phyloP scores from a whole-genome alignment of 2,113 vertebrate species.

The Caranx ignobilis region DNA sequence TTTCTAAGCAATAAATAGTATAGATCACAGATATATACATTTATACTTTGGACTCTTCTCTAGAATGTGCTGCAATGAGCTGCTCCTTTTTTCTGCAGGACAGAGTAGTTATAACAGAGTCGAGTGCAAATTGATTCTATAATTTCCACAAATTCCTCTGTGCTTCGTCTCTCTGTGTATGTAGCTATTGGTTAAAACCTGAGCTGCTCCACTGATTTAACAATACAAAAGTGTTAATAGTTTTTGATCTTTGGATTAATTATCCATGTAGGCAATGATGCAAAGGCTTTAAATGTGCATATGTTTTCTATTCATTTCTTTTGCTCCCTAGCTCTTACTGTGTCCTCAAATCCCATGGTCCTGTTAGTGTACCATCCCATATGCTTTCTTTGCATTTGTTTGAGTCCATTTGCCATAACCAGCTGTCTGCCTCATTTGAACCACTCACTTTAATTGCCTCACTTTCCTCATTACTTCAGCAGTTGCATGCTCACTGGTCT shows the following conservation, averaged over 20 bases:
- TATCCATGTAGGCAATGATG: not conserved
- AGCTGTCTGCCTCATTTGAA: slow-evolving; percentile 53
- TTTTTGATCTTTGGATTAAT: slow-evolving; percentile 18
- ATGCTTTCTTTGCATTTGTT: slow-evolving; percentile 51
- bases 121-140: not conserved
- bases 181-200: not conserved
- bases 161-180: not conserved
- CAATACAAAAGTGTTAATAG: not conserved
- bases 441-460: slow-evolving; percentile 60
- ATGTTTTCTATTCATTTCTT: slow-evolving; percentile 1
- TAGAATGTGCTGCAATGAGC: not conserved
- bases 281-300: slow-evolving; percentile 13
- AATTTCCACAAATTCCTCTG: not conserved
- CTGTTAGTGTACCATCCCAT: slow-evolving; percentile 26
- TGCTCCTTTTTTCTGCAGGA: not conserved
- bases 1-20: not conserved
- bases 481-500: slow-evolving; percentile 32
- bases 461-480: slow-evolving; percentile 53
- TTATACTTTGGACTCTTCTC: not conserved
- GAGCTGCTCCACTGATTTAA: slow-evolving; percentile 13
- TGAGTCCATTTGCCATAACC: slow-evolving; percentile 59
- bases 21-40: not conserved
- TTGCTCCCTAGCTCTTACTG: not conserved
- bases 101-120: not conserved
- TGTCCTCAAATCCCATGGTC: slow-evolving; percentile 3